phyloP scores from a whole-genome alignment of 2,113 vertebrate genomes.

The Trematomus loennbergii region DNA sequence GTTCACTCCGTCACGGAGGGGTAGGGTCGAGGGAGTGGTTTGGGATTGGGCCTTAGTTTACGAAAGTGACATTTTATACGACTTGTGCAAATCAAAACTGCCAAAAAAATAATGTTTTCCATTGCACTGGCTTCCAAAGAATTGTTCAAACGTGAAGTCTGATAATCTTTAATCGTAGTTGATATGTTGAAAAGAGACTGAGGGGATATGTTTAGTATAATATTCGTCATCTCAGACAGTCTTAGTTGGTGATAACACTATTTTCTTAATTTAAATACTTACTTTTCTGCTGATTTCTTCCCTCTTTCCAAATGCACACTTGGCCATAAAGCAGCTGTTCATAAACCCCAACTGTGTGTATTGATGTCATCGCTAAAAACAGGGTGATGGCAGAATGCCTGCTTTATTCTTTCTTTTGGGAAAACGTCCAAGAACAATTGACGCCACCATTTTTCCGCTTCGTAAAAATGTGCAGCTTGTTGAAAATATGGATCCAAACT shows the following conservation, averaged over 20 bases:
- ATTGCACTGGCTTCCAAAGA: neutral
- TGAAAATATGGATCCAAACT: constrained; percentile 25
- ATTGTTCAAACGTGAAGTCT: constrained; percentile 19
- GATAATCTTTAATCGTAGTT: constrained; percentile 36
- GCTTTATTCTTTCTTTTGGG: constrained; percentile 56
- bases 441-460: constrained; percentile 39
- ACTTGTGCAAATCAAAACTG: constrained; percentile 7
- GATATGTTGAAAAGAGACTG: constrained; percentile 32
- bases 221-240: constrained; percentile 54
- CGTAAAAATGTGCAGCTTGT: constrained; percentile 14
- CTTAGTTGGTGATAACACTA: constrained; percentile 50
- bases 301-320: constrained; percentile 46
- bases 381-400: constrained; percentile 54
- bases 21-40: too few relatives aligned
- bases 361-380: constrained; percentile 71
- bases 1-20: too few relatives aligned
- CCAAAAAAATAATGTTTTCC: neutral
- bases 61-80: neutral
- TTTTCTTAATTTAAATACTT: constrained; percentile 54
- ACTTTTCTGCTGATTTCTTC: constrained; percentile 43
- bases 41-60: too few relatives aligned
- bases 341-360: constrained; percentile 49
- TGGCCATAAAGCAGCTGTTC: constrained; percentile 51
- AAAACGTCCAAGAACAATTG: constrained; percentile 63
- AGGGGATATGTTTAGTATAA: constrained; percentile 43